Evolutionary conservation across 1,140 invertebrate species (phyloP).

Genomic region (Drosophila ohnishii): DNA sequence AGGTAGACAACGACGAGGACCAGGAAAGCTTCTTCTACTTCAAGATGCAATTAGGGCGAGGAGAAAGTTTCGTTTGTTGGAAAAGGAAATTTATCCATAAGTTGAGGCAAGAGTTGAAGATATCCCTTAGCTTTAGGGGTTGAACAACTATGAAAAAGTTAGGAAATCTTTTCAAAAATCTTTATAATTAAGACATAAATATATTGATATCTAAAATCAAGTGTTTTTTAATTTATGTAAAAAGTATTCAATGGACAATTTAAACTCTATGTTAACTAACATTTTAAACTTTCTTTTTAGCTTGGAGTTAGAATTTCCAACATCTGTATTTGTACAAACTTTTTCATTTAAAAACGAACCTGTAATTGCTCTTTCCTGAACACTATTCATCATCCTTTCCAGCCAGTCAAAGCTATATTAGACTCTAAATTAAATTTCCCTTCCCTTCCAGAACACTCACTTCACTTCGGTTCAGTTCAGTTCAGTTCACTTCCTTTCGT

Average conservation of each 20-base stretch:
- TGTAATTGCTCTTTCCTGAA: neutral
- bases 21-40: conserved; percentile 43
- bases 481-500: conserved; percentile 4
- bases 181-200: neutral
- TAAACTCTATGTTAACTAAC: neutral
- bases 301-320: too few relatives aligned
- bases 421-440: conserved; percentile 8
- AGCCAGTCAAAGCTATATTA: neutral
- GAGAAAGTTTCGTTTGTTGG: conserved; percentile 59
- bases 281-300: neutral
- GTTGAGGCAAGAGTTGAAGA: conserved; percentile 13
- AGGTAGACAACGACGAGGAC: conserved; percentile 38
- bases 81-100: conserved; percentile 28
- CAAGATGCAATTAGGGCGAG: conserved; percentile 70
- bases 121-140: neutral
- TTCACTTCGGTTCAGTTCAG: neutral
- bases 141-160: neutral
- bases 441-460: neutral
- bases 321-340: conserved; percentile 8
- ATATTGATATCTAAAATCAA: neutral
- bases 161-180: neutral
- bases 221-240: neutral
- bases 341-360: conserved; percentile 3
- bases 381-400: conserved; percentile 10
- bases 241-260: too few relatives aligned